Evolutionary conservation across 2,797 vertebrate species (phyloP).

Genomic region (Cyclura pinguis): DNA sequence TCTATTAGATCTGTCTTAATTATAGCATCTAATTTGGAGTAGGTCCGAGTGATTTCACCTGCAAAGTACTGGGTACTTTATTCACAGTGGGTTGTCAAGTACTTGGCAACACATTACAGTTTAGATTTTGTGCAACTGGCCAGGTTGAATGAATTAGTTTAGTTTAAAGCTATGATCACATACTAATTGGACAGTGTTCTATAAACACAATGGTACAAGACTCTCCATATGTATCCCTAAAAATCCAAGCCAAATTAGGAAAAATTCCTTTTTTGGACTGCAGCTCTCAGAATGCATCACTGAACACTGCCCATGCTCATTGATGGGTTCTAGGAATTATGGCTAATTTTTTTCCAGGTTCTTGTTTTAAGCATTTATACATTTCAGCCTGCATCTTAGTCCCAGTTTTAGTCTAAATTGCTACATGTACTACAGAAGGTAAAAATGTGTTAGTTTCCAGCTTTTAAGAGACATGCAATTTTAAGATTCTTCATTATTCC

Average conservation of each 20-base stretch:
- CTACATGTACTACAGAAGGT: conserved; percentile 68
- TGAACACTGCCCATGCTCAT: too few relatives aligned
- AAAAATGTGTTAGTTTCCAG: conserved; percentile 68
- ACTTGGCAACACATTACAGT: conserved; percentile 8
- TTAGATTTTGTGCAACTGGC: conserved; percentile 41
- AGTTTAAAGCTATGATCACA: conserved; percentile 9
- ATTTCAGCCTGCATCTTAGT: conserved; percentile 63
- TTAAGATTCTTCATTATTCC: conserved; percentile 64
- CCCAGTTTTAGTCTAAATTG: conserved; percentile 66
- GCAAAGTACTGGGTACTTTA: background rate
- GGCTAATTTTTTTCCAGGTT: too few relatives aligned
- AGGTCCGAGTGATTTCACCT: too few relatives aligned
- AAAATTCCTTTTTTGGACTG: too few relatives aligned
- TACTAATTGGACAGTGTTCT: conserved; percentile 43
- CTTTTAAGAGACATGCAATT: conserved; percentile 56
- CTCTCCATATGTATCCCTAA: conserved; percentile 61
- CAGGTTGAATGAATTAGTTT: conserved; percentile 43
- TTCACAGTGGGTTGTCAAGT: background rate
- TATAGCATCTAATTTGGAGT: too few relatives aligned
- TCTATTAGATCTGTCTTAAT: too few relatives aligned
- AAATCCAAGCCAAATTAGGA: conserved; percentile 45
- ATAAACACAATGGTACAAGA: conserved; percentile 40
- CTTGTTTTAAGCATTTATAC: conserved; percentile 37
- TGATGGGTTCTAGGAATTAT: too few relatives aligned
- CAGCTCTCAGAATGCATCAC: too few relatives aligned